Percentiles rank a stretch among this genome's conserved stretches.
Conservation (phyloP, 2,113 vertebrate genomes). For the Oryzias javanicus region DNA sequence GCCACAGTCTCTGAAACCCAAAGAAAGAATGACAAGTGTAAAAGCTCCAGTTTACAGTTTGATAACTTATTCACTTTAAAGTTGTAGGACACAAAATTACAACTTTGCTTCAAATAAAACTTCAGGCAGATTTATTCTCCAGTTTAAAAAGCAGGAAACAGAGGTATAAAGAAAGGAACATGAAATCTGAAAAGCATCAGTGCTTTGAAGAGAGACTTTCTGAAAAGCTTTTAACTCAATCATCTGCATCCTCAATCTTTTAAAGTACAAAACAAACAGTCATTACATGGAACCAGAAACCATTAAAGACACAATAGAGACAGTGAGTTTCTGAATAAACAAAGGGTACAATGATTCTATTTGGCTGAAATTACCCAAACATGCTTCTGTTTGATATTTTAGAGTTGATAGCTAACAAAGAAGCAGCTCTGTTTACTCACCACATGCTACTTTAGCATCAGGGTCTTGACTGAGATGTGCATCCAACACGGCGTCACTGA, state of each 20-base stretch:
- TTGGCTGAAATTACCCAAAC: too few relatives aligned
- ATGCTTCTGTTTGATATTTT: too few relatives aligned
- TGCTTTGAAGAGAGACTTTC: neutral
- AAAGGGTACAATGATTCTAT: neutral
- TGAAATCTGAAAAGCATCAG: neutral
- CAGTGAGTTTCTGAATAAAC: neutral
- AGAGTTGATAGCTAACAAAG: neutral
- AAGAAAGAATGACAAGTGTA: slow-evolving; percentile 4
- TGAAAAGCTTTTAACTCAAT: slow-evolving; percentile 12
- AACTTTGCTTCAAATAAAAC: too few relatives aligned
- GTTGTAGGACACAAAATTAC: too few relatives aligned
- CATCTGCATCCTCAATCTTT: neutral
- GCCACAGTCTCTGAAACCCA: slow-evolving; percentile 87
- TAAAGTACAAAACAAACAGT: neutral
- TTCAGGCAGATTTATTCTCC: too few relatives aligned
- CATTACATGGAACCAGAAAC: slow-evolving; percentile 3
- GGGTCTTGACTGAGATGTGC: slow-evolving; percentile 77
- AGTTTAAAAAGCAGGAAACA: too few relatives aligned
- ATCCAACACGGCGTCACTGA: slow-evolving; percentile 78
- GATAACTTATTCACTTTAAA: too few relatives aligned
- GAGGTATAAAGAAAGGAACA: neutral
- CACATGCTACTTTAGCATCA: slow-evolving; percentile 79
- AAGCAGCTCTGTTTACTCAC: slow-evolving; percentile 39
- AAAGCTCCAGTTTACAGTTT: neutral
- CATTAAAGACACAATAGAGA: neutral